Conservation (phyloP, 2,797 vertebrate genomes). For the Fratercula arctica region DNA sequence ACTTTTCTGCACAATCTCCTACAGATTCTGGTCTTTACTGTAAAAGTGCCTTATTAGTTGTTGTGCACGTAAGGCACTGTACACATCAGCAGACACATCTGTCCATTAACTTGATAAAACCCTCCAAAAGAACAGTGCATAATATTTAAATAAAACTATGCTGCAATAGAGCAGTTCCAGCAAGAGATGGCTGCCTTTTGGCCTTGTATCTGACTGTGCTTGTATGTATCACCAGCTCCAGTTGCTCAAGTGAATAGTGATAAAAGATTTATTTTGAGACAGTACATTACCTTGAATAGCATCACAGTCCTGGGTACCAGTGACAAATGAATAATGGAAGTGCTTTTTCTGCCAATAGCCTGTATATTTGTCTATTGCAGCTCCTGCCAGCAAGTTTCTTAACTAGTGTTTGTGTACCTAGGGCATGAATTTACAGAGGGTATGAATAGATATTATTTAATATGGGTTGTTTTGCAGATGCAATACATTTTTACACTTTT, state of each 20-base stretch:
- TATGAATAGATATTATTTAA: conserved; percentile 45
- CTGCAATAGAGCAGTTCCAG: not conserved
- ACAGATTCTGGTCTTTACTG: not conserved
- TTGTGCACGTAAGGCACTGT: not conserved
- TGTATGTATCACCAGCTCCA: not conserved
- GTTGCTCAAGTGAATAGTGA: conserved; percentile 31
- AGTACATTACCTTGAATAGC: conserved; percentile 61
- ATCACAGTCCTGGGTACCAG: conserved; percentile 17
- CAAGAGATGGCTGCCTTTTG: not conserved
- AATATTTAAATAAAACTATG: not conserved
- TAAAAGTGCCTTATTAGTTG: not conserved
- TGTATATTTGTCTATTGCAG: conserved; percentile 27
- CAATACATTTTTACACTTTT: not conserved
- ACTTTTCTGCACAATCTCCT: not conserved
- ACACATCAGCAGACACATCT: not conserved
- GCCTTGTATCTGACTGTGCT: not conserved
- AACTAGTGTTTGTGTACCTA: not conserved
- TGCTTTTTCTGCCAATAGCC: conserved; percentile 28
- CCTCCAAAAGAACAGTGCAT: not conserved
- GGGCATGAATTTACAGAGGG: conserved; percentile 19
- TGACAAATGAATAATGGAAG: conserved; percentile 56
- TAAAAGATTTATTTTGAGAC: conserved; percentile 58
- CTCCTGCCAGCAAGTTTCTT: conserved; percentile 28
- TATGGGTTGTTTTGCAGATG: conserved; percentile 1
- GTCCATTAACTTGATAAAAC: not conserved